phyloP scores from a whole-genome alignment of 2,888 invertebrate species.

The Cephus pulcher region DNA sequence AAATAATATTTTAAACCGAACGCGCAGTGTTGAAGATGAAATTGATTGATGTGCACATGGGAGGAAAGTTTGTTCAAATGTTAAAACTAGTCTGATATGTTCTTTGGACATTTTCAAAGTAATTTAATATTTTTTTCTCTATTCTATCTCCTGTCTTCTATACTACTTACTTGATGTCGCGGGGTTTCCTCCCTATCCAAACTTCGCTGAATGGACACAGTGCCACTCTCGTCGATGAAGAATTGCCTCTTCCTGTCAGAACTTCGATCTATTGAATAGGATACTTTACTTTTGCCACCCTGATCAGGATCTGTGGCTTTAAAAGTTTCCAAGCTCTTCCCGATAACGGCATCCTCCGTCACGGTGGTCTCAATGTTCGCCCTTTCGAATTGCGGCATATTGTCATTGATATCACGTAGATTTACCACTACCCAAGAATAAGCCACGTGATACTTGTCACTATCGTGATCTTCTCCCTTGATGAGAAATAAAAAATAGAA shows the following conservation, averaged over 20 bases:
- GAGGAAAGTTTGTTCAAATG: background rate
- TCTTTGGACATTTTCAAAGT: background rate
- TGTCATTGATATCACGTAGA: constrained; percentile 95
- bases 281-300: constrained; percentile 91
- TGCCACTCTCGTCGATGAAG: constrained; percentile 93
- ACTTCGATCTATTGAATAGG: constrained; percentile 90
- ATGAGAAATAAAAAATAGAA: constrained; percentile 4
- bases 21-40: background rate
- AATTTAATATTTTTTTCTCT: background rate
- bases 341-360: constrained; percentile 91
- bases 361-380: constrained; percentile 94
- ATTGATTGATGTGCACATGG: background rate
- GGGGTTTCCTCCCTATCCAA: constrained; percentile 96
- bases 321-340: constrained; percentile 92
- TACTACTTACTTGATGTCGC: constrained; percentile 78
- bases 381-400: constrained; percentile 93
- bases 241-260: constrained; percentile 95
- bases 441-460: constrained; percentile 97
- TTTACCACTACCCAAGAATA: constrained; percentile 96
- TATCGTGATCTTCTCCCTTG: constrained; percentile 90
- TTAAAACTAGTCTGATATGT: background rate
- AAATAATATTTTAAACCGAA: background rate
- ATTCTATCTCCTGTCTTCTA: constrained; percentile 2
- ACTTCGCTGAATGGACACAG: constrained; percentile 92
- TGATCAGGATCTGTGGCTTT: constrained; percentile 97